phyloP scores from a whole-genome alignment of 2,797 vertebrate genomes.

The Pangasius krempfi region DNA sequence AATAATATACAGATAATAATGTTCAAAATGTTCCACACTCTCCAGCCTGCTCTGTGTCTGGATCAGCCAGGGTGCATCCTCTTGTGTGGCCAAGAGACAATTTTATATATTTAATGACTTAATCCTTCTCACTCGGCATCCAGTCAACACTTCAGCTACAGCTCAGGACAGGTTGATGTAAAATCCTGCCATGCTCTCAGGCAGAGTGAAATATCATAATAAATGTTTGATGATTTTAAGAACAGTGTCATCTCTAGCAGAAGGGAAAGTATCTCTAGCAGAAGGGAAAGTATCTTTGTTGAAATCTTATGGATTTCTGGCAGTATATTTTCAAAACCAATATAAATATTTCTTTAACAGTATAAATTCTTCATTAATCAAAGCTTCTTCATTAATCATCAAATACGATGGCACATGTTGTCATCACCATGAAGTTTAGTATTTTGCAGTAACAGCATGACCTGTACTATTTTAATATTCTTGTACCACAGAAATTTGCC shows the following conservation, averaged over 20 bases:
- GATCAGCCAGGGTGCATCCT: neutral
- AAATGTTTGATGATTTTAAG: constrained; percentile 14
- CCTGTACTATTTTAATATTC: neutral
- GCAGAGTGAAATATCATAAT: neutral
- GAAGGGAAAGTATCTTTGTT: neutral
- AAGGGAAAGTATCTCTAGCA: too few relatives aligned
- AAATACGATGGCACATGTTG: neutral
- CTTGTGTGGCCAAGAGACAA: neutral
- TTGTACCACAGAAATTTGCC: neutral
- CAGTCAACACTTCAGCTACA: neutral
- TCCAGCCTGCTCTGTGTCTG: neutral
- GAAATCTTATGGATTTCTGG: neutral
- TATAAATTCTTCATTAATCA: neutral
- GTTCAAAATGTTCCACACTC: neutral
- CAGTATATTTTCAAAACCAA: neutral
- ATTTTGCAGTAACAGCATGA: neutral
- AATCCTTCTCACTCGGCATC: neutral
- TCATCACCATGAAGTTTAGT: neutral
- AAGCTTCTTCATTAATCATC: neutral
- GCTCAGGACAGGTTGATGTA: neutral
- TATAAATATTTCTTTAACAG: neutral
- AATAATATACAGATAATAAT: neutral
- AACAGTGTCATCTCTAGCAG: neutral
- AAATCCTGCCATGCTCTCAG: neutral
- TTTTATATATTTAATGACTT: neutral